A percentile compares a stretch with the other conserved stretches of the same genome.
Evolutionary conservation across 2,797 vertebrate species (phyloP).

Genomic region (Catharus ustulatus): DNA sequence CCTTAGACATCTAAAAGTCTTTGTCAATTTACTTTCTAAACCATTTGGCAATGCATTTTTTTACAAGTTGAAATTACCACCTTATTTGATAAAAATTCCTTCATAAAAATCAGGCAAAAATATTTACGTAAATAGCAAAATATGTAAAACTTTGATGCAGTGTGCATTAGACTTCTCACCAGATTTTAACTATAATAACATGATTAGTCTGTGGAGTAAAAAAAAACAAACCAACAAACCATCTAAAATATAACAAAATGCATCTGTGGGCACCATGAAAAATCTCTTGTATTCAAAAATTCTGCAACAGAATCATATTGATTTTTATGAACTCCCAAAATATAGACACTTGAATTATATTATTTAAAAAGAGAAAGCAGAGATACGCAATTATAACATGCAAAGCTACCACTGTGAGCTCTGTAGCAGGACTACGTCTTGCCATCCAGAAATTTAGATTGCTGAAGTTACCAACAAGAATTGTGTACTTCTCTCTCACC

Average conservation of each 20-base stretch:
- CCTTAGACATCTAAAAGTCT: not conserved
- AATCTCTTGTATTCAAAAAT: not conserved
- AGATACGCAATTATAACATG: not conserved
- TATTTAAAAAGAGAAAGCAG: not conserved
- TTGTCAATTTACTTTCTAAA: not conserved
- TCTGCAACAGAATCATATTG: not conserved
- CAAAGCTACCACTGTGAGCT: not conserved
- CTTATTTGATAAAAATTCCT: not conserved
- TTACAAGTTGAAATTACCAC: not conserved
- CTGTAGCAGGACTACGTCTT: not conserved
- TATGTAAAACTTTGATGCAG: not conserved
- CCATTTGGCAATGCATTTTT: not conserved
- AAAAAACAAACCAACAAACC: fast-evolving
- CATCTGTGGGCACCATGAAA: not conserved
- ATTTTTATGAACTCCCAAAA: not conserved
- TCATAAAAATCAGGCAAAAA: not conserved
- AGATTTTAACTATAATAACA: not conserved
- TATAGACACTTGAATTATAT: not conserved
- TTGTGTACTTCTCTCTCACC: not conserved
- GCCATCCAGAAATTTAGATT: not conserved
- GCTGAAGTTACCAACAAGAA: constrained; percentile 14
- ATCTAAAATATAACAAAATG: not conserved
- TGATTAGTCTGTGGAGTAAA: not conserved
- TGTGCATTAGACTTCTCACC: not conserved
- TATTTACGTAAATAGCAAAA: not conserved